Evolutionary conservation across 2,797 vertebrate species (phyloP).

Genomic region (Silurus aristotelis): DNA sequence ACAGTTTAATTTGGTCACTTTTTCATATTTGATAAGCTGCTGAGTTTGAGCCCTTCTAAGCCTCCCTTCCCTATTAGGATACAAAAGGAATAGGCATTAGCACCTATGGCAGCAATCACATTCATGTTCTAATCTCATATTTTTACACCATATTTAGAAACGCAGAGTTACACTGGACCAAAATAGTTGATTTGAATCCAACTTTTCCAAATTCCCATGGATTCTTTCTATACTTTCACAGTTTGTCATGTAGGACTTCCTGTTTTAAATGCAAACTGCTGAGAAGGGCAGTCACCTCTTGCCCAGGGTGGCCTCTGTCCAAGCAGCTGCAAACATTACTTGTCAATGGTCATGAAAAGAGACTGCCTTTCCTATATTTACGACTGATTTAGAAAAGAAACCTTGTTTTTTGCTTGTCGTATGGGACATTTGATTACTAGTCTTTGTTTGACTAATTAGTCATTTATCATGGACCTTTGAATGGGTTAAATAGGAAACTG

Average conservation of each 20-base stretch:
- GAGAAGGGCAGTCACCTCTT: constrained; percentile 56
- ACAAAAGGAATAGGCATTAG: not conserved
- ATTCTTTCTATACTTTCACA: constrained; percentile 20
- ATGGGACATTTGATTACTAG: constrained; percentile 26
- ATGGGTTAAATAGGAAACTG: constrained; percentile 5
- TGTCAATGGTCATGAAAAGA: constrained; percentile 12
- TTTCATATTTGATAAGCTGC: constrained; percentile 42
- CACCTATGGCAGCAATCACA: constrained; percentile 16
- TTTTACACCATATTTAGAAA: constrained; percentile 9
- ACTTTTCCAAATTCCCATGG: constrained; percentile 30
- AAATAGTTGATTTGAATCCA: constrained; percentile 20
- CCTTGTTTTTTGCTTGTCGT: constrained; percentile 16
- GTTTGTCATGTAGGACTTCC: constrained; percentile 50
- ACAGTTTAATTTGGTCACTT: constrained; percentile 44
- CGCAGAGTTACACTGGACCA: not conserved
- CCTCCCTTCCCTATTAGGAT: not conserved
- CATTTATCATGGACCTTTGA: constrained; percentile 16
- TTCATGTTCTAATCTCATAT: constrained; percentile 30
- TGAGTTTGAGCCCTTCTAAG: constrained; percentile 1
- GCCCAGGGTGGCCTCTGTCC: constrained; percentile 42
- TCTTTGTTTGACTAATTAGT: not conserved
- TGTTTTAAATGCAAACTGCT: constrained; percentile 59
- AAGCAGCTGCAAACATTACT: constrained; percentile 52
- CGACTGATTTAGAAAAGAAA: constrained; percentile 23
- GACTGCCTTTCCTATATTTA: constrained; percentile 14